Conservation (phyloP, 2,888 invertebrate genomes). For the Megaustenia siamemsis region DNA sequence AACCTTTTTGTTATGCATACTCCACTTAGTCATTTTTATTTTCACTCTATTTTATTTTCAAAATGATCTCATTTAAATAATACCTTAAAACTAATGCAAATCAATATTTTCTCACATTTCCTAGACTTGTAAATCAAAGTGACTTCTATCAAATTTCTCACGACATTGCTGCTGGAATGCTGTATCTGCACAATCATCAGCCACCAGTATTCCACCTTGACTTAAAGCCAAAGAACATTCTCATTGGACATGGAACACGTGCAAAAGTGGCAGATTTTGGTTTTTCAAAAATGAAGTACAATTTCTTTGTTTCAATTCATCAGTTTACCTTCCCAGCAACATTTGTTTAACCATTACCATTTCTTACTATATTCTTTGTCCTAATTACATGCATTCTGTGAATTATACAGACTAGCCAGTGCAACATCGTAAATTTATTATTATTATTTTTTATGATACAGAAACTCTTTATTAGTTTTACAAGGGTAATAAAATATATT, state of each 20-base stretch:
- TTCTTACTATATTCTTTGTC: too few relatives aligned
- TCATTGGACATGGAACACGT: conserved; percentile 68
- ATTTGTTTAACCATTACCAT: too few relatives aligned
- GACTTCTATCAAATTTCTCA: conserved; percentile 73
- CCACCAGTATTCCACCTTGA: conserved; percentile 76
- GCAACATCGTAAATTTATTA: too few relatives aligned
- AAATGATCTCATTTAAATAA: neutral
- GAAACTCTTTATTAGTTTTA: too few relatives aligned
- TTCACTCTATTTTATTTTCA: neutral
- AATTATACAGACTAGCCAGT: too few relatives aligned
- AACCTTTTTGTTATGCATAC: too few relatives aligned
- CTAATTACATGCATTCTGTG: too few relatives aligned
- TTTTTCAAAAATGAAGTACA: conserved; percentile 77
- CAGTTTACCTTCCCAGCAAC: too few relatives aligned
- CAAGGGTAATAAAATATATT: too few relatives aligned
- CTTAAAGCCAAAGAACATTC: conserved; percentile 76
- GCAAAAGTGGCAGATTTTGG: conserved; percentile 79
- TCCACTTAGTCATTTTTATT: neutral
- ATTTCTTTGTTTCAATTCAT: neutral
- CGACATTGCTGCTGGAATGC: conserved; percentile 76
- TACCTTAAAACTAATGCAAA: neutral
- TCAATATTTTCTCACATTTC: neutral
- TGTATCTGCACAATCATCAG: conserved; percentile 75
- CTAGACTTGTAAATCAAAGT: conserved; percentile 72
- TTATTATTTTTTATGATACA: too few relatives aligned